Base-by-base conservation (phyloP, 2,797 vertebrate species). In the Sternarchorhynchus goeldii region DNA sequence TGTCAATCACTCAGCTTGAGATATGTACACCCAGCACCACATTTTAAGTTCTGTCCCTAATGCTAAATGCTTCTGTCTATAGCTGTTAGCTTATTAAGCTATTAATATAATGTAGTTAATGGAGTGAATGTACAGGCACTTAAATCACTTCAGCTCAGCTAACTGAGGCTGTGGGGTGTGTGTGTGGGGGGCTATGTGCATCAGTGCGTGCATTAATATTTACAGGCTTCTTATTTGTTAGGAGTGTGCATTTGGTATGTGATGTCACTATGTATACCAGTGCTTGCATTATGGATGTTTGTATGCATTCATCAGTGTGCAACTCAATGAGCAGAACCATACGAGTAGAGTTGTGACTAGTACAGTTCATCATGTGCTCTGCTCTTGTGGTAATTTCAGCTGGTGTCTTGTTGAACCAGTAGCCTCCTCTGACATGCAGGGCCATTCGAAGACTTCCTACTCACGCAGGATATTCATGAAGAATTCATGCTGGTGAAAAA, bases 401-500 rank as follows among this genome's bases (percentile, higher is more conserved):
- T 66, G 63, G 55, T 53, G 57, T 36, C 34, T 36, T 36, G 34
- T 45, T 45, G 41, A 45, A 45, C 41, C 41, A 45, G 7, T 25
- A 25, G 25, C 25, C 25, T 25, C 25, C 5, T 29, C 63, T 73
- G 78, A 74, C 78, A 32, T 21, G 20, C 63, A 7, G 32, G 25
- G 71, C 50, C 41, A 55, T 73, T 75, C 73, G 73, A 73, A 80
- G 78, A 45, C 56, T 80, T 81, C 36, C 82, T 76, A 5, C 57
- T 59, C 64, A 65, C 50, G 78, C 62, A 71, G 73, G 65, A 76
- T 71, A 69, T 76, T 85, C 84, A 87, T 83, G 73, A 85, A 85
- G 79, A 80, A 85, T 83, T 85, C 77, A 87, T 83, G 73, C 5
- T 59, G 56, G 78, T 41, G 53, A 72, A 81, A 78, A 83, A 72